Conservation (phyloP, 2,797 vertebrate genomes). For the Linurgus olivaceus region DNA sequence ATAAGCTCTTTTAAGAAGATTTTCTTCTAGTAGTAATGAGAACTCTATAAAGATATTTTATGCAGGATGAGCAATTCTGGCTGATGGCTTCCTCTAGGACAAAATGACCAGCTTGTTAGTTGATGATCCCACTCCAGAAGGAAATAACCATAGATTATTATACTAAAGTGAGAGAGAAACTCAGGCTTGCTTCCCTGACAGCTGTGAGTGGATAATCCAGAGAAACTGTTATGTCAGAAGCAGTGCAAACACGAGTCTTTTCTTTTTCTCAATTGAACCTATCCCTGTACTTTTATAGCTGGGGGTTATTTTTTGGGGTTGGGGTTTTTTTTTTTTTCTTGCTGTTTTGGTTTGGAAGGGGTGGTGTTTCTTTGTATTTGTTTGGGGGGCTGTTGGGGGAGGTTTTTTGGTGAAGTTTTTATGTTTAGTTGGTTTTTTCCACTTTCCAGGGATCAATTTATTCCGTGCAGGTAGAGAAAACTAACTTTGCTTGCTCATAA, state of each 20-base stretch:
- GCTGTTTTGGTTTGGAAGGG: accelerated
- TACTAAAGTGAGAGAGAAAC: background rate
- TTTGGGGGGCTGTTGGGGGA: accelerated
- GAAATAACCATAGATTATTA: background rate
- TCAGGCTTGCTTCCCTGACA: background rate
- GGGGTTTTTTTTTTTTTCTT: background rate
- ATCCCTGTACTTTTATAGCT: background rate
- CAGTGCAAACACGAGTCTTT: background rate
- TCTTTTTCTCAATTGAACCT: background rate
- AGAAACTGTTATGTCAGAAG: background rate
- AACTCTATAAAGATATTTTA: background rate
- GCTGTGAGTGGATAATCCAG: background rate
- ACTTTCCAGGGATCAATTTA: background rate
- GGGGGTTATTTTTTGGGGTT: background rate
- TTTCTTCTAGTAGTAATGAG: background rate
- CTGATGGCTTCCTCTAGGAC: background rate
- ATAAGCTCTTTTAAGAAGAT: background rate
- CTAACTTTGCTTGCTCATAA: background rate
- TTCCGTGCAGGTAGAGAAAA: background rate
- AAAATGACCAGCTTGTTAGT: background rate
- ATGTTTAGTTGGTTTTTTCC: background rate
- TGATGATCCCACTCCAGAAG: background rate
- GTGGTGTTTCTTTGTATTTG: background rate
- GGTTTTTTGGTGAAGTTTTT: background rate
- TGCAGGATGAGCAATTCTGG: background rate